Conservation (phyloP, 2,888 invertebrate species). For the Nudaria mundana region DNA sequence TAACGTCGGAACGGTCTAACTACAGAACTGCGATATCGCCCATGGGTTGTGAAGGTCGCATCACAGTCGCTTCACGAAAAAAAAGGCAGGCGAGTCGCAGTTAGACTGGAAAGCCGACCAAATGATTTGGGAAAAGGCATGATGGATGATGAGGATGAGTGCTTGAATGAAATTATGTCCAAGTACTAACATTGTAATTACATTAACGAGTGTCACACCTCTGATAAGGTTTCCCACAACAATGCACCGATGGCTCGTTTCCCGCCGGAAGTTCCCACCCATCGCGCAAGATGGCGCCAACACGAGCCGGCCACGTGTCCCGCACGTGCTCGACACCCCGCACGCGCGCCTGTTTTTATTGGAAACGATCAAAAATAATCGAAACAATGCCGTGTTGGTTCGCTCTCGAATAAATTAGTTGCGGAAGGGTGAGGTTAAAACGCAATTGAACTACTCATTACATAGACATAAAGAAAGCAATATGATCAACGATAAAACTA, state of each 20-base stretch:
- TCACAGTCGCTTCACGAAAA: too few relatives aligned
- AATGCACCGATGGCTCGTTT: conserved; percentile 47
- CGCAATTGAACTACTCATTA: conserved; percentile 76
- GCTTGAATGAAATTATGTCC: conserved; percentile 1
- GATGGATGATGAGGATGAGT: too few relatives aligned
- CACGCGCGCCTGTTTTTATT: conserved; percentile 69
- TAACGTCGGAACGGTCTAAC: too few relatives aligned
- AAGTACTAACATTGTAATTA: conserved; percentile 28
- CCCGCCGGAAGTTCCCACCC: conserved; percentile 74
- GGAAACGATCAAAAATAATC: conserved; percentile 72
- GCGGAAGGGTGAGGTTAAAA: conserved; percentile 67
- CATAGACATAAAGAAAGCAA: conserved; percentile 47
- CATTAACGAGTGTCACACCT: conserved; percentile 40
- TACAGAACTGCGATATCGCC: too few relatives aligned
- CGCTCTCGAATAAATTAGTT: conserved; percentile 72
- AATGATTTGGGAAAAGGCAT: too few relatives aligned
- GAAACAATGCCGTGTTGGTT: conserved; percentile 66
- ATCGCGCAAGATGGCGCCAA: conserved; percentile 65
- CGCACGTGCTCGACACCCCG: conserved; percentile 50
- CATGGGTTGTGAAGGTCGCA: too few relatives aligned
- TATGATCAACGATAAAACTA: conserved; percentile 8
- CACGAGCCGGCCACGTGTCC: conserved; percentile 54
- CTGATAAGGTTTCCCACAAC: conserved; percentile 64
- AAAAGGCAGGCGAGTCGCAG: too few relatives aligned
- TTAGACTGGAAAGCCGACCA: too few relatives aligned